Conservation (phyloP, 2,113 vertebrate genomes). For the Stegastes partitus region DNA sequence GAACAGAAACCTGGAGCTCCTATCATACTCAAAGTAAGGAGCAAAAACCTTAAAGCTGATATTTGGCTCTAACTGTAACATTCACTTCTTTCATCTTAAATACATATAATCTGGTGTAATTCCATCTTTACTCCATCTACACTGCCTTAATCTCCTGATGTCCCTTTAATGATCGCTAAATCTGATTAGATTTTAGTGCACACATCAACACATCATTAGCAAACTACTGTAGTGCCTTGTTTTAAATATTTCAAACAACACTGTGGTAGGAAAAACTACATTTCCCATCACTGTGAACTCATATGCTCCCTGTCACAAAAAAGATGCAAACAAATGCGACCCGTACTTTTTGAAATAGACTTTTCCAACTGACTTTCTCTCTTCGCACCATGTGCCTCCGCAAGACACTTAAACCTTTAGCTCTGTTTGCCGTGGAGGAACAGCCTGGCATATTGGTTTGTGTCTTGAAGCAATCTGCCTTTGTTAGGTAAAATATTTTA, state of each 20-base stretch:
- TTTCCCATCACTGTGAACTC: neutral
- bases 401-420: slow-evolving; percentile 2
- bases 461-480: slow-evolving; percentile 19
- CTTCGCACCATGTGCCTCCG: neutral
- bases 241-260: slow-evolving; percentile 5
- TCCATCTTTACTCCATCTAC: neutral
- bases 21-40: slow-evolving; percentile 95
- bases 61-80: neutral
- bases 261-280: neutral
- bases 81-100: neutral
- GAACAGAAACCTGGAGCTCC: slow-evolving; percentile 97
- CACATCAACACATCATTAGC: neutral
- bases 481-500: slow-evolving; percentile 21
- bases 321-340: neutral
- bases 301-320: neutral
- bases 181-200: neutral
- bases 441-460: slow-evolving; percentile 21
- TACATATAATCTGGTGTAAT: neutral
- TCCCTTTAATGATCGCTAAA: neutral
- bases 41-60: neutral
- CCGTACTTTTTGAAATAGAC: neutral
- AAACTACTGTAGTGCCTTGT: neutral
- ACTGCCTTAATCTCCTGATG: neutral
- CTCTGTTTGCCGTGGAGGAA: neutral
- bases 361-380: neutral